phyloP scores from a whole-genome alignment of 2,888 invertebrate genomes.

The Brachycybe producta region DNA sequence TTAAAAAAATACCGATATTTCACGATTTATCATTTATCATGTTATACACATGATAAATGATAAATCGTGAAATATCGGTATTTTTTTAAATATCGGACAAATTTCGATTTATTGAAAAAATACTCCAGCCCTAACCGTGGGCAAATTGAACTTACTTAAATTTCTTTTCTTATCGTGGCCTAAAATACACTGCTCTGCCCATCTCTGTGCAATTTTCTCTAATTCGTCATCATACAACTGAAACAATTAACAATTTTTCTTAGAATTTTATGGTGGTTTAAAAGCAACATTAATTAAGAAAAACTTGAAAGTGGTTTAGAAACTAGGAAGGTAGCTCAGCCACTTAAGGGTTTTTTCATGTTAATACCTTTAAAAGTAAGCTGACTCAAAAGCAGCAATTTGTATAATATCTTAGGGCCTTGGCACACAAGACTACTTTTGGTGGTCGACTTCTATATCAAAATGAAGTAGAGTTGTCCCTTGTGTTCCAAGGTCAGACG shows the following conservation, averaged over 20 bases:
- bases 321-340: no score
- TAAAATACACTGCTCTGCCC: constrained; percentile 31
- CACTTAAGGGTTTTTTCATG: no score
- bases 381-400: no score
- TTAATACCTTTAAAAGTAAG: no score
- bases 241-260: neutral
- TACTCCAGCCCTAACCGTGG: no score
- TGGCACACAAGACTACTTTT: no score
- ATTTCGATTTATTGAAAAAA: neutral
- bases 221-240: constrained; percentile 29
- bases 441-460: no score
- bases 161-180: constrained; percentile 24
- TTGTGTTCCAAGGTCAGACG: no score
- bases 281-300: neutral
- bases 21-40: neutral
- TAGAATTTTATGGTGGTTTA: neutral
- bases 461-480: no score
- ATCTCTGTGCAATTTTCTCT: constrained; percentile 30
- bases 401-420: no score
- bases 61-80: neutral
- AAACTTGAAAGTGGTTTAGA: no score
- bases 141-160: constrained; percentile 5
- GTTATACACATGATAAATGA: neutral
- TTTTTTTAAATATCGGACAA: neutral
- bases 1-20: neutral